Evolutionary conservation across 1,140 invertebrate species (phyloP), one percentile per base, ranked within the genome.

Genomic region (Metaphire vulgaris): DNA sequence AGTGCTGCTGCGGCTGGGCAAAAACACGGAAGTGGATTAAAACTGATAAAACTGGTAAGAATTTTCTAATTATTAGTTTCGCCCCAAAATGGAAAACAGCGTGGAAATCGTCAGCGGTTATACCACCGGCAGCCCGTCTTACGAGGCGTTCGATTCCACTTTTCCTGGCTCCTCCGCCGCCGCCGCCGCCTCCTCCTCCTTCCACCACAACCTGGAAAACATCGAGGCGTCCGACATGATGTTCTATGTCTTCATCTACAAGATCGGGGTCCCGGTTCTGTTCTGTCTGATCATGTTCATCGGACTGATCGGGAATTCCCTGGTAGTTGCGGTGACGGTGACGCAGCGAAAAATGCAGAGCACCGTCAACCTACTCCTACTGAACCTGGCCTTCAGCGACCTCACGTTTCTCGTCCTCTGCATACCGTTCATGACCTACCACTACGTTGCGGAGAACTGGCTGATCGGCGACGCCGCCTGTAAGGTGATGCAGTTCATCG

Each of bases 381-480:
- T 78, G 2, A 78, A 78, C 33, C 69, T 78, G 41, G 77, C 77
- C 68, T 33, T 78, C 33, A 71, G 67, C n/a, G 77, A 78, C 56
- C 16, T 78, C 32, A 30, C 56, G 2, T 76, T 78, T 41, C 69
- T 75, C 56, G 41, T 56, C n/a, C 29, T 78, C 16, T 78, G 77
- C 74, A 67, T 75, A 0, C 77, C 77, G 0, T 75, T 78, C 33
- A 72, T 65, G 1, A 65, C 74, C 12, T 78, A 78, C 56, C 74
- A 78, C 34, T 78, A 41, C 65, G 73, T 64, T n/a, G 77, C 77
- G 32, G 41, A 78, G 32, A 74, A 41, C 30, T 78, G 77, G 77
- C n/a, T 31, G 14, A 70, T 78, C 14, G 77, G 73, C 12, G 77
- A 78, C 30, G 32, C 74, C 29, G 28, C 65, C 29, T 78, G 77